Percentiles rank a stretch among this genome's conserved stretches.
Evolutionary conservation across 2,797 vertebrate species (phyloP).

Genomic region (Xenops minutus): DNA sequence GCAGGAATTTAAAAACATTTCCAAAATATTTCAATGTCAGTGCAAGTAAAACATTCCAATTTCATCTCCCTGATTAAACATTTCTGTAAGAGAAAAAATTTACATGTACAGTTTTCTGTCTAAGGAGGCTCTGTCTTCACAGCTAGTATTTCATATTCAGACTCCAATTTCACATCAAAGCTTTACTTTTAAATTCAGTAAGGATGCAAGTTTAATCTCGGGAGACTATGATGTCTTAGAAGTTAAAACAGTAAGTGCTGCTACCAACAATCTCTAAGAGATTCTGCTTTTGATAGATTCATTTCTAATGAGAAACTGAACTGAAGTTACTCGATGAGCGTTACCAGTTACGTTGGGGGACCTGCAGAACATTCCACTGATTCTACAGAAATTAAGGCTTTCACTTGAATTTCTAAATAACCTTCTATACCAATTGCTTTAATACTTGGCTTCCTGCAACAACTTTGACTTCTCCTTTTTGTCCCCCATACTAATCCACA

Average conservation of each 20-base stretch:
- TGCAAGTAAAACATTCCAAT: background rate
- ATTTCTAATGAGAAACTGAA: conserved; percentile 11
- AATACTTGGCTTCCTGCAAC: background rate
- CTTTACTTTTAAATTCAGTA: conserved; percentile 16
- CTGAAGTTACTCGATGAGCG: background rate
- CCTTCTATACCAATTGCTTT: background rate
- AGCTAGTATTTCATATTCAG: background rate
- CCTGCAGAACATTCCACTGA: background rate
- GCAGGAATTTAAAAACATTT: background rate
- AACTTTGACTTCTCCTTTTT: background rate
- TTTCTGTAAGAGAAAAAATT: background rate
- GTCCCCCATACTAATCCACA: background rate
- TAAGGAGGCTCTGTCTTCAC: background rate
- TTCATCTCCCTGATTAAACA: background rate
- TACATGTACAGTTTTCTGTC: background rate
- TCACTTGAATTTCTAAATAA: background rate
- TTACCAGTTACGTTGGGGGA: background rate
- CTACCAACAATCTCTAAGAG: background rate
- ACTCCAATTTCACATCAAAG: conserved; percentile 43
- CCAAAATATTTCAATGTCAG: background rate
- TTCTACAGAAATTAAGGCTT: background rate
- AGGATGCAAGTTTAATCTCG: conserved; percentile 32
- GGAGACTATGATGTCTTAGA: background rate
- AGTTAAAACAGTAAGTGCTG: background rate
- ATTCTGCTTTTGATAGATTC: background rate